These are phyloP conservation scores for Meleagris gallopavo DNA, from an alignment of 2,113 vertebrate species.

Conservation along the genomic window DNA sequence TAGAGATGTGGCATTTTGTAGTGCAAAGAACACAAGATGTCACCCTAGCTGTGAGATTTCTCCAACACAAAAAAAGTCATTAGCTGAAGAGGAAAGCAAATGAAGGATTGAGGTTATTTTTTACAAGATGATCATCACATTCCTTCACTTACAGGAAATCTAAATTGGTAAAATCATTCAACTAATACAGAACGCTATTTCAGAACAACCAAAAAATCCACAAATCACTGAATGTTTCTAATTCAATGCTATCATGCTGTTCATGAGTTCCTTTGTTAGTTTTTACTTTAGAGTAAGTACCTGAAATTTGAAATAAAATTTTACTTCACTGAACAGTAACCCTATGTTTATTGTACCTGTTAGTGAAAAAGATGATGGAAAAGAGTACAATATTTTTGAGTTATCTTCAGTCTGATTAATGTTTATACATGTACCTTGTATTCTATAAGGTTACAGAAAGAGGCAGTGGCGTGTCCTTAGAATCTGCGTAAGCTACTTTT, in stretches of 20 bases:
- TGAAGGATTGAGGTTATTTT: background rate
- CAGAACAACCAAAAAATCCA: background rate
- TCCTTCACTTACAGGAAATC: background rate
- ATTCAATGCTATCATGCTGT: background rate
- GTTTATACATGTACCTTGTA: background rate
- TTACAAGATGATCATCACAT: rapidly evolving
- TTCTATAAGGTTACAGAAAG: background rate
- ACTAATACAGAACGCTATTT: background rate
- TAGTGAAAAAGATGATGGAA: background rate
- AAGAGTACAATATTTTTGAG: background rate
- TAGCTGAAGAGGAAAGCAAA: background rate
- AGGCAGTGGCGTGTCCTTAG: background rate
- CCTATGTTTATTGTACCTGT: background rate
- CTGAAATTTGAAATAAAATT: background rate
- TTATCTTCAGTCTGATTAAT: background rate
- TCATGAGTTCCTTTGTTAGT: background rate
- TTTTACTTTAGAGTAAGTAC: background rate
- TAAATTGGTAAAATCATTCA: background rate
- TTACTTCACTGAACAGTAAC: background rate
- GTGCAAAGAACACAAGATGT: slow-evolving; percentile 31
- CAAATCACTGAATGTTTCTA: background rate
- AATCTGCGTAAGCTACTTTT: rapidly evolving
- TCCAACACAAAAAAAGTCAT: background rate
- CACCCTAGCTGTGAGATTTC: background rate
- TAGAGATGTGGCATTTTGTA: background rate